phyloP scores from a whole-genome alignment of 2,797 vertebrate species.

The Pseudochirops corinnae region DNA sequence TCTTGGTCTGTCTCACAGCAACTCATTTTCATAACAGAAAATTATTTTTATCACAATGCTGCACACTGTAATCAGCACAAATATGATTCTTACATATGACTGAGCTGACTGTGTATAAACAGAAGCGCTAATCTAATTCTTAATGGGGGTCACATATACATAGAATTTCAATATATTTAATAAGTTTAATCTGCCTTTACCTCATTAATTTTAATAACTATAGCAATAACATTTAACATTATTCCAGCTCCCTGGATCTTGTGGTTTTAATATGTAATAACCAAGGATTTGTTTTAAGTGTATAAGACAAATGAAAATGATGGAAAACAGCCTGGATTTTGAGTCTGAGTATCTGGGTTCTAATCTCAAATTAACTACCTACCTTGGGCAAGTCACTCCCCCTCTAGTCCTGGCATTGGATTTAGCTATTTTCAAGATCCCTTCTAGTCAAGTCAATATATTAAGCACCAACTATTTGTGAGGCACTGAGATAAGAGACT shows the following conservation, averaged over 20 bases:
- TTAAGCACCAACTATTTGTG: background rate
- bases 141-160: constrained; percentile 5
- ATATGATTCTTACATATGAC: background rate
- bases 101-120: background rate
- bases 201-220: constrained; percentile 31
- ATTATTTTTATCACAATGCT: constrained; percentile 29
- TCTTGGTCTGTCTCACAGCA: constrained; percentile 21
- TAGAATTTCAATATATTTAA: constrained; percentile 23
- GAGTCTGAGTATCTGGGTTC: background rate
- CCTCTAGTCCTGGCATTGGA: background rate
- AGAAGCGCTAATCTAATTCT: constrained; percentile 32
- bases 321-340: background rate
- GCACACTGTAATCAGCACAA: constrained; percentile 6
- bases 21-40: constrained; percentile 34
- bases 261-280: background rate
- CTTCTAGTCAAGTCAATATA: background rate
- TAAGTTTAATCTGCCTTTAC: background rate
- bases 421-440: background rate
- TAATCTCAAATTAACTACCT: background rate
- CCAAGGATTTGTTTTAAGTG: background rate
- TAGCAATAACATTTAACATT: constrained; percentile 7
- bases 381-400: background rate
- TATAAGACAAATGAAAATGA: background rate
- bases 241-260: constrained; percentile 22
- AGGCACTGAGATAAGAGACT: background rate